Evolutionary conservation across 1,140 invertebrate genomes (phyloP).

Genomic region (Hyphantria cunea): DNA sequence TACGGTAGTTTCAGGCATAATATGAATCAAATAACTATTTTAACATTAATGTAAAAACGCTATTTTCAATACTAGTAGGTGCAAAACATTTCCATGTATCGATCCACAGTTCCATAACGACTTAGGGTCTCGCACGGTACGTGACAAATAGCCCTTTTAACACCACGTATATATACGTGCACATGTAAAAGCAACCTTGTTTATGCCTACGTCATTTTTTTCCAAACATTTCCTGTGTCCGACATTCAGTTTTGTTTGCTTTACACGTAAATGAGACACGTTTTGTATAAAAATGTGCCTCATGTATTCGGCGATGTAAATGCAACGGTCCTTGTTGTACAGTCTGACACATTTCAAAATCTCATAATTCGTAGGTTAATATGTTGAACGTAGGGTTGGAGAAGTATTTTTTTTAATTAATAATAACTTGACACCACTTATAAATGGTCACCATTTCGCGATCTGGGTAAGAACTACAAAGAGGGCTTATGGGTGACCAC

Average conservation of each 20-base stretch:
- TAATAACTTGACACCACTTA: too few species aligned
- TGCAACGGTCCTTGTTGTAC: background rate
- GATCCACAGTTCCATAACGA: background rate
- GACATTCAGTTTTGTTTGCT: background rate
- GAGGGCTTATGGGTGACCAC: too few species aligned
- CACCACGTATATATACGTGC: conserved; percentile 5
- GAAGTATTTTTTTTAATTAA: too few species aligned
- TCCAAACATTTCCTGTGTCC: background rate
- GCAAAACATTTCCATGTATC: background rate
- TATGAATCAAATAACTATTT: too few species aligned
- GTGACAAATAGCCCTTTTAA: conserved; percentile 29
- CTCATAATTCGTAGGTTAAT: too few species aligned
- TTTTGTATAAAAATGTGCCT: background rate
- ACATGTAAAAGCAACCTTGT: conserved; percentile 31
- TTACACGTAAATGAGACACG: background rate
- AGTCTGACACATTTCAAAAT: background rate
- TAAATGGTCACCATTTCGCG: too few species aligned
- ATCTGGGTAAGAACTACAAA: too few species aligned
- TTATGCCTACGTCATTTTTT: conserved; percentile 32
- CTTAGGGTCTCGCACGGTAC: conserved; percentile 6
- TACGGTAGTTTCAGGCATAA: too few species aligned
- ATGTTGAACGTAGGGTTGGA: too few species aligned
- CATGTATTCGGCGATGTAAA: background rate
- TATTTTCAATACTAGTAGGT: background rate
- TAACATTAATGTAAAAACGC: too few species aligned